A percentile compares a stretch with the other conserved stretches of the same genome.
These are phyloP conservation scores for Anastrepha ludens DNA, from an alignment of 1,140 invertebrate species.

Conservation along the genomic window DNA sequence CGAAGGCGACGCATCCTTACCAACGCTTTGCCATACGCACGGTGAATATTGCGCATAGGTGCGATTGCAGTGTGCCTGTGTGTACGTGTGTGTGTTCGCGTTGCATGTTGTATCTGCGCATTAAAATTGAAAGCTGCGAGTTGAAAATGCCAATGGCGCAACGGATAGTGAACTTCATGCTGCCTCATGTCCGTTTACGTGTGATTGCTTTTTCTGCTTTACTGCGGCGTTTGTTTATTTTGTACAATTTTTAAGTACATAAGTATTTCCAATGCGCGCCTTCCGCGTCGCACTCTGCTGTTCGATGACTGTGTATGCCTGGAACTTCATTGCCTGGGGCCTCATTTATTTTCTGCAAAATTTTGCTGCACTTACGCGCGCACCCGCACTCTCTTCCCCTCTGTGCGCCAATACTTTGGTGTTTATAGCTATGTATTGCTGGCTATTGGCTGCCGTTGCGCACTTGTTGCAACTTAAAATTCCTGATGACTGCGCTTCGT, in stretches of 20 bases:
- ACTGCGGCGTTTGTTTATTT: neutral
- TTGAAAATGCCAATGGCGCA: slow-evolving; percentile 13
- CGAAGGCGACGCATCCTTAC: too few relatives aligned
- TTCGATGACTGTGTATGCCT: neutral
- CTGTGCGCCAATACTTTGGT: too few relatives aligned
- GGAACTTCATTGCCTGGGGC: neutral
- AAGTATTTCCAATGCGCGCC: neutral
- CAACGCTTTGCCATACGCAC: too few relatives aligned
- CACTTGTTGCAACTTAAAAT: slow-evolving; percentile 21
- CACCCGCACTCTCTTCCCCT: too few relatives aligned
- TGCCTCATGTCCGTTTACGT: neutral
- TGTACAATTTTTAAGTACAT: neutral
- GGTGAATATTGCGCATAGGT: too few relatives aligned
- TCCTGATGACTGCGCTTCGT: slow-evolving; percentile 19
- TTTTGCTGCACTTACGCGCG: neutral
- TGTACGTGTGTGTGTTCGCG: neutral
- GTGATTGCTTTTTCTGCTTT: neutral
- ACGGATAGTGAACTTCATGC: neutral
- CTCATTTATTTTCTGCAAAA: neutral
- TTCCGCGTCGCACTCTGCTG: neutral
- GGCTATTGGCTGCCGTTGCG: too few relatives aligned
- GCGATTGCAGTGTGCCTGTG: too few relatives aligned
- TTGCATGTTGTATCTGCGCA: neutral
- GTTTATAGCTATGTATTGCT: too few relatives aligned
- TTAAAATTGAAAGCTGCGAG: slow-evolving; percentile 5